phyloP scores from a whole-genome alignment of 2,113 vertebrate genomes.

The Platycercus adscitus region DNA sequence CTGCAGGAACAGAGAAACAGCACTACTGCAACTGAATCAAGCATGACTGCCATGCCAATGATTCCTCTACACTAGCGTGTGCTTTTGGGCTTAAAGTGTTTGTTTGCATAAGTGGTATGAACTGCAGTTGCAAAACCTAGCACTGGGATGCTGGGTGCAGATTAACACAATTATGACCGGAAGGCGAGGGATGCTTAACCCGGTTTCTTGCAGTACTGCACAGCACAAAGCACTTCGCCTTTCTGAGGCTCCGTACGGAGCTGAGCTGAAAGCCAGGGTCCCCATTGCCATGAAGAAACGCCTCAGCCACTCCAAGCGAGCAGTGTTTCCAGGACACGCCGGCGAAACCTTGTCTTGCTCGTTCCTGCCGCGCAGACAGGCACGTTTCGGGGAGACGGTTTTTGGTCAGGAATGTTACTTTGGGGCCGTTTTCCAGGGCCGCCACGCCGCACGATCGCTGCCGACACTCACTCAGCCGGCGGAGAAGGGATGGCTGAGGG shows the following conservation, averaged over 20 bases:
- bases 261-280: background rate
- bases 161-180: fast-evolving
- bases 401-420: fast-evolving
- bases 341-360: fast-evolving
- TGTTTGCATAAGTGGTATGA: fast-evolving
- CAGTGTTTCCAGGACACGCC: fast-evolving
- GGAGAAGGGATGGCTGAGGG: no score
- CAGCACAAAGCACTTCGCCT: fast-evolving
- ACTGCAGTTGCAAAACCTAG: fast-evolving
- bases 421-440: background rate
- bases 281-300: fast-evolving
- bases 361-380: background rate
- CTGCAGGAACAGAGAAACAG: no score
- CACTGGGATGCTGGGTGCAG: fast-evolving
- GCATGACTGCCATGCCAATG: fast-evolving
- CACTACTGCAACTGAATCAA: fast-evolving
- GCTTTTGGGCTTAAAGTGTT: background rate
- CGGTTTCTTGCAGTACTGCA: fast-evolving
- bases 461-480: background rate
- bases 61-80: fast-evolving
- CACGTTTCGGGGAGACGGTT: no score
- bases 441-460: background rate
- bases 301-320: fast-evolving
- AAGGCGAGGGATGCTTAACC: fast-evolving
- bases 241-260: fast-evolving